These are phyloP conservation scores for Jaculus jaculus DNA, from an alignment of 2,113 vertebrate genomes.

Conservation along the genomic window DNA sequence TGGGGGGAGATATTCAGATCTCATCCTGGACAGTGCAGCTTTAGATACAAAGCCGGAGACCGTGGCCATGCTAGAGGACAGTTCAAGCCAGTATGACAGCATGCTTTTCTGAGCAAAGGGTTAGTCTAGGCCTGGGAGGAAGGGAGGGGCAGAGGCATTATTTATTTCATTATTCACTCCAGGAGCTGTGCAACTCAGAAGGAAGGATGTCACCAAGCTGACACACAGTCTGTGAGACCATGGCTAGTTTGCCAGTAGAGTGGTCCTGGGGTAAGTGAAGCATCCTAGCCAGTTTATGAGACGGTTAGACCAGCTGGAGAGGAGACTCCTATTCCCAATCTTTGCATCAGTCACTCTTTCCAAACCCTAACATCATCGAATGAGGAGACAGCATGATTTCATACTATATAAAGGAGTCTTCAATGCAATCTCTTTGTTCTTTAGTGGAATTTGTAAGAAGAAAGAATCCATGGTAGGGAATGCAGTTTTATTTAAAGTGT, in stretches of 20 bases:
- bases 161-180: not conserved
- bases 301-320: not conserved
- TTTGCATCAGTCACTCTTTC: not conserved
- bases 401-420: not conserved
- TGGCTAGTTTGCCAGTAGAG: not conserved
- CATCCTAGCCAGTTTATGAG: not conserved
- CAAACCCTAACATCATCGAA: not conserved
- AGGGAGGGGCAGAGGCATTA: not conserved
- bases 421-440: not conserved
- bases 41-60: not conserved
- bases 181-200: not conserved
- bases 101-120: accelerated
- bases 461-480: not conserved
- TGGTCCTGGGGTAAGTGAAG: not conserved
- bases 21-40: not conserved
- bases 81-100: not conserved
- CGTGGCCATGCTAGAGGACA: accelerated
- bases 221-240: not conserved
- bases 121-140: not conserved
- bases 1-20: not conserved
- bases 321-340: not conserved
- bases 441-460: not conserved
- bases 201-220: not conserved
- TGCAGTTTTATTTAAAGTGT: not conserved
- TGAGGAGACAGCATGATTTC: not conserved